phyloP scores from a whole-genome alignment of 2,888 invertebrate genomes.

The Patella caerulea region DNA sequence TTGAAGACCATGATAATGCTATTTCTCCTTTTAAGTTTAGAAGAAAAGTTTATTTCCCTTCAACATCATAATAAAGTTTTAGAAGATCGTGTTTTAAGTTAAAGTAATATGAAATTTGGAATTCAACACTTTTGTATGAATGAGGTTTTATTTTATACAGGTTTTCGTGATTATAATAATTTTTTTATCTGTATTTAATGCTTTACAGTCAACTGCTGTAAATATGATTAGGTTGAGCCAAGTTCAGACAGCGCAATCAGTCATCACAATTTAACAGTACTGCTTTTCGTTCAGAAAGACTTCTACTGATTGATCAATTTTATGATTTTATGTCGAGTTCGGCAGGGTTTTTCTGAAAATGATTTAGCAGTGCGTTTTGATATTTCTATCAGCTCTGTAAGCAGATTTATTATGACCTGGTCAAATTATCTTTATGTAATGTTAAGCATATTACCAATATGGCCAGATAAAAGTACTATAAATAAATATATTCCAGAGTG shows the following conservation, averaged over 20 bases:
- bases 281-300: background rate
- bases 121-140: too few species aligned
- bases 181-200: constrained; percentile 7
- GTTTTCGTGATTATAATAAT: too few species aligned
- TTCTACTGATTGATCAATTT: constrained; percentile 10
- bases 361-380: too few species aligned
- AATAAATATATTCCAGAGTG: constrained; percentile 17
- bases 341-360: constrained; percentile 15
- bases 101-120: too few species aligned
- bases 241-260: background rate
- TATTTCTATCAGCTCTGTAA: too few species aligned
- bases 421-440: constrained; percentile 20
- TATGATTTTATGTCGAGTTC: constrained; percentile 1
- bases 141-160: too few species aligned
- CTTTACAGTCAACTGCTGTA: constrained; percentile 11
- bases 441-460: constrained; percentile 15
- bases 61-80: too few species aligned
- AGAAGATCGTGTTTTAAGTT: too few species aligned
- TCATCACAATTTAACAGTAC: background rate
- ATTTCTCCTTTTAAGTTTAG: too few species aligned
- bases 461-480: constrained; percentile 18
- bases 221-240: constrained; percentile 12
- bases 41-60: too few species aligned
- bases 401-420: too few species aligned
- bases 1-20: too few species aligned